Percentiles rank a stretch among this genome's conserved stretches.
phyloP scores from a whole-genome alignment of 2,888 invertebrate species.

The Phortica okadai region DNA sequence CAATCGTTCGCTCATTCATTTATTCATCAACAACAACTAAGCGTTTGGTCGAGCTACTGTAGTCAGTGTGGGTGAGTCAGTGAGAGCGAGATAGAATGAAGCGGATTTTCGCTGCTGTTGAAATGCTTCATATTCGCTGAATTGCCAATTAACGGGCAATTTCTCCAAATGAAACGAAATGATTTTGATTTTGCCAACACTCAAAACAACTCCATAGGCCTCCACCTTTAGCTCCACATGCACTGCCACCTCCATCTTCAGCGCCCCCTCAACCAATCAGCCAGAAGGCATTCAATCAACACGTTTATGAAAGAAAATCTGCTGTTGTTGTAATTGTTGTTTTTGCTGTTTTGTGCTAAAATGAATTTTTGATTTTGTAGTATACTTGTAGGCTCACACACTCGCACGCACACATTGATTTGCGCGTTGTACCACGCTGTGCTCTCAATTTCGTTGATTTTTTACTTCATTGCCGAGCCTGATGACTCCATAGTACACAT shows the following conservation, averaged over 20 bases:
- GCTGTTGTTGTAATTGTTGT: background rate
- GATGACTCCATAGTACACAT: background rate
- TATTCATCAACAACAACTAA: no score
- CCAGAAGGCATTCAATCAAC: background rate
- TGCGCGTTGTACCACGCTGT: background rate
- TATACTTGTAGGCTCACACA: conserved; percentile 3
- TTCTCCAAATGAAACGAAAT: conserved; percentile 47
- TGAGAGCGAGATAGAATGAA: background rate
- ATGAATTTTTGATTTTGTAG: conserved; percentile 18
- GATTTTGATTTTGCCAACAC: background rate
- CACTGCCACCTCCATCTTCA: background rate
- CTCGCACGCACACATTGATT: background rate
- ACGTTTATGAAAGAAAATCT: background rate
- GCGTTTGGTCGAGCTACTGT: no score
- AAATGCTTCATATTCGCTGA: conserved; percentile 36
- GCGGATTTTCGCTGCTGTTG: background rate
- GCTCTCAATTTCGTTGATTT: conserved; percentile 2
- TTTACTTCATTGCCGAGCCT: background rate
- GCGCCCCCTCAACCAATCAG: background rate
- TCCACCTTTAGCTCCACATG: no score
- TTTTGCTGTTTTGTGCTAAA: background rate
- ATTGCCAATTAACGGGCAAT: conserved; percentile 67
- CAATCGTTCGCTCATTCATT: background rate
- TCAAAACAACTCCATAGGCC: background rate
- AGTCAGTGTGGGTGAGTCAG: background rate